These are phyloP conservation scores for Zaprionus ghesquierei DNA, from an alignment of 1,140 invertebrate genomes.

Conservation along the genomic window DNA sequence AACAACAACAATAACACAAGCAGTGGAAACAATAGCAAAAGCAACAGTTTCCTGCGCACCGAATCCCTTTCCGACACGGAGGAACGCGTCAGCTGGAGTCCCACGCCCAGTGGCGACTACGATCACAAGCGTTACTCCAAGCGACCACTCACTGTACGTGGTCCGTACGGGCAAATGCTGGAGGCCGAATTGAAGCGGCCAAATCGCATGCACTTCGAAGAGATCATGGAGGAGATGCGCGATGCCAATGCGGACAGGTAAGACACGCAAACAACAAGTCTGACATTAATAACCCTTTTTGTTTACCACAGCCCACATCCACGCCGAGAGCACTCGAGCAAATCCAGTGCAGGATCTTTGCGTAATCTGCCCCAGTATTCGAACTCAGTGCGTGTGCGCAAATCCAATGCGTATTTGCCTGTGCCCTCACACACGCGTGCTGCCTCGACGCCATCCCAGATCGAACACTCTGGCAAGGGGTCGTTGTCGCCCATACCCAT, in stretches of 20 bases:
- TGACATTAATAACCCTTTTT: not conserved
- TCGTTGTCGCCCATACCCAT: constrained; percentile 32
- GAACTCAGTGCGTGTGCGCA: constrained; percentile 78
- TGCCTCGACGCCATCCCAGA: constrained; percentile 79
- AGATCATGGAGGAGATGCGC: constrained; percentile 83
- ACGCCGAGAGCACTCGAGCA: constrained; percentile 37
- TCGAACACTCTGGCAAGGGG: constrained; percentile 60
- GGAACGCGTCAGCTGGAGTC: constrained; percentile 72
- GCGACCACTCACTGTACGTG: constrained; percentile 86
- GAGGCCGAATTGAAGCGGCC: constrained; percentile 92
- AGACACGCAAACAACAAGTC: not conserved
- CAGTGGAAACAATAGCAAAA: constrained; percentile 48
- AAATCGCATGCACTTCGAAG: constrained; percentile 84
- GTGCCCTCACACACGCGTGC: constrained; percentile 77
- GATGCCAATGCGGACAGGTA: constrained; percentile 61
- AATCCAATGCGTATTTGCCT: constrained; percentile 70
- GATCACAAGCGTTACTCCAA: constrained; percentile 87
- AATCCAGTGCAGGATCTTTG: constrained; percentile 18
- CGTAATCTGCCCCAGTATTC: constrained; percentile 78
- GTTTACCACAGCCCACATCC: constrained; percentile 38
- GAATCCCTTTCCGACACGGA: constrained; percentile 86
- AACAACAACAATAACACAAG: constrained; percentile 40
- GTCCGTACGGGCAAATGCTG: constrained; percentile 92
- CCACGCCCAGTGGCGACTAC: constrained; percentile 72
- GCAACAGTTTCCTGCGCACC: constrained; percentile 72